A percentile compares a stretch with the other conserved stretches of the same genome.
Conservation (phyloP, 2,113 vertebrate species). For the Entomyzon cyanotis region DNA sequence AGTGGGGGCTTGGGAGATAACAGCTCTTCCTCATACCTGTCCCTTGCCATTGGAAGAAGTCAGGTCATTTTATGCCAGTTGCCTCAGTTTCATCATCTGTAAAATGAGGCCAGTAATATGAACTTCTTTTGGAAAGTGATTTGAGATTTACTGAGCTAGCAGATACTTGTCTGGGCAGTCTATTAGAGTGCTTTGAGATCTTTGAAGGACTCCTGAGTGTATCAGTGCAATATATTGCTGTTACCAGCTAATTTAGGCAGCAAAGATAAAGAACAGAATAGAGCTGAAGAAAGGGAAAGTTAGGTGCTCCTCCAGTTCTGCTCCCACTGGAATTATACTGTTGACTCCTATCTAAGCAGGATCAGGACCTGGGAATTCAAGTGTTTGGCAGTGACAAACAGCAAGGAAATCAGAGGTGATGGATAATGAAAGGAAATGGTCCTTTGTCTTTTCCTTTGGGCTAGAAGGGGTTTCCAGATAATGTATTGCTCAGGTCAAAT, state of each 20-base stretch:
- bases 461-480: constrained; percentile 31
- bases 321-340: not conserved
- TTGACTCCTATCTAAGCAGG: not conserved
- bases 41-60: not conserved
- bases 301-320: not conserved
- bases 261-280: not conserved
- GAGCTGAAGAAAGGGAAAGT: not conserved
- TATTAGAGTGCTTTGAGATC: constrained; percentile 5
- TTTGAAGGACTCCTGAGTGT: not conserved
- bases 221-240: not conserved
- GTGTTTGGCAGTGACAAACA: constrained; percentile 33
- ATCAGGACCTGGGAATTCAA: constrained; percentile 17
- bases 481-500: constrained; percentile 63
- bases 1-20: not conserved
- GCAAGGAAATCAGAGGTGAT: constrained; percentile 40
- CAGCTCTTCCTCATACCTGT: not conserved
- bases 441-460: not conserved
- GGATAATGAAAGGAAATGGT: constrained; percentile 35
- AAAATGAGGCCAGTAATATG: constrained; percentile 37
- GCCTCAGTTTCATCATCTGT: constrained; percentile 31
- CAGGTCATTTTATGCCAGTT: not conserved
- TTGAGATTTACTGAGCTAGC: constrained; percentile 35
- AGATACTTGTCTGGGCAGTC: not conserved
- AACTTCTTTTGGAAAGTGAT: constrained; percentile 46
- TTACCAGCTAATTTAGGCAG: not conserved